Evolutionary conservation across 2,113 vertebrate species (phyloP).

Genomic region (Gasterosteus aculeatus): DNA sequence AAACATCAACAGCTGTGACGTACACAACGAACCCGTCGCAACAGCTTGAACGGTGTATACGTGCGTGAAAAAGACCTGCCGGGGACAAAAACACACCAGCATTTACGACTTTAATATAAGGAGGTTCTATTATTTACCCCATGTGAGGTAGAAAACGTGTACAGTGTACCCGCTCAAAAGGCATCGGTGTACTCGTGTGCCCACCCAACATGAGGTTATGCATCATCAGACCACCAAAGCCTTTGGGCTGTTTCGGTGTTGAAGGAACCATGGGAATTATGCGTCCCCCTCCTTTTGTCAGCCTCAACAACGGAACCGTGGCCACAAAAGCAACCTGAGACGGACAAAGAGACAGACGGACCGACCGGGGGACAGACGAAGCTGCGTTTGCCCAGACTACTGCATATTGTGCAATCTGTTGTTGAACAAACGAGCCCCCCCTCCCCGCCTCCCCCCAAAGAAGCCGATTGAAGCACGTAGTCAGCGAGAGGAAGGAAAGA

Average conservation of each 20-base stretch:
- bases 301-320: constrained; percentile 45
- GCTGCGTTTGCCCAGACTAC: constrained; percentile 17
- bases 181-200: too few relatives aligned
- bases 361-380: constrained; percentile 20
- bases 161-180: neutral
- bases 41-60: constrained; percentile 24
- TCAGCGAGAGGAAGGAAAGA: constrained; percentile 17
- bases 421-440: constrained; percentile 64
- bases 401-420: constrained; percentile 60
- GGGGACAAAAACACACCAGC: constrained; percentile 18
- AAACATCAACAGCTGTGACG: constrained; percentile 61
- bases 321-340: constrained; percentile 47
- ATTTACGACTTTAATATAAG: neutral
- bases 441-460: constrained; percentile 39
- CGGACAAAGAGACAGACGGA: constrained; percentile 39
- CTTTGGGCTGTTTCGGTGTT: neutral
- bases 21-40: constrained; percentile 52
- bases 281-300: constrained; percentile 21
- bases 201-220: constrained; percentile 8
- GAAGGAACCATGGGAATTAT: constrained; percentile 24
- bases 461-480: constrained; percentile 46
- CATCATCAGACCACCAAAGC: constrained; percentile 9
- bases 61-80: neutral
- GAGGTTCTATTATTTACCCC: neutral
- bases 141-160: neutral